phyloP scores from a whole-genome alignment of 2,888 invertebrate genomes.

The Argynnis bischoffii region DNA sequence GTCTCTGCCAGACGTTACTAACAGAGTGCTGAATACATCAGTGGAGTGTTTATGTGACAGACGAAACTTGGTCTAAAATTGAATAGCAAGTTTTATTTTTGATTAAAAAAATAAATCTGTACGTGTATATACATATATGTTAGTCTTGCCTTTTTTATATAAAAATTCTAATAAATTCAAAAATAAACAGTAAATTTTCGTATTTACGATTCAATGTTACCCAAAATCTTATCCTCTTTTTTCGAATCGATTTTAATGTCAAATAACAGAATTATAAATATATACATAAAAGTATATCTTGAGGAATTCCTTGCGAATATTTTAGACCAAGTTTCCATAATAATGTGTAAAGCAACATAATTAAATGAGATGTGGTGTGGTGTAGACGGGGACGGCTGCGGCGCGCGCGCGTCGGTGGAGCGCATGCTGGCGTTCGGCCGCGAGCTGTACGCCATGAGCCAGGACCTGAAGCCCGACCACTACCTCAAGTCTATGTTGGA shows the following conservation, averaged over 20 bases:
- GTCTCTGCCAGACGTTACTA: constrained; percentile 20
- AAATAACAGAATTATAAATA: no score
- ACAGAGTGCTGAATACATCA: constrained; percentile 13
- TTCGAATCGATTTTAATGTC: no score
- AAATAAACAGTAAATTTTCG: no score
- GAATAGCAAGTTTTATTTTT: background rate
- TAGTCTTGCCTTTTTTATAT: no score
- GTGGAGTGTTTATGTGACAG: background rate
- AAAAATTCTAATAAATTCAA: no score
- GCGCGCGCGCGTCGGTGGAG: constrained; percentile 92
- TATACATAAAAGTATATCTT: no score
- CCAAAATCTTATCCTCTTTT: background rate
- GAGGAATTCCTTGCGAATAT: background rate
- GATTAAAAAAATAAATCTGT: no score
- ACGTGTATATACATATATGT: no score
- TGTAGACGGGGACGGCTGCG: constrained; percentile 82
- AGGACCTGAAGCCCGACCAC: constrained; percentile 88
- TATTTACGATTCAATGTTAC: no score
- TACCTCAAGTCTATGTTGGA: constrained; percentile 95
- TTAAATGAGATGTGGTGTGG: background rate
- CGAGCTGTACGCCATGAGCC: constrained; percentile 95
- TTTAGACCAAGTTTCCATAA: constrained; percentile 20
- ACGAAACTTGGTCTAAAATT: constrained; percentile 23
- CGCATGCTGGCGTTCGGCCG: constrained; percentile 97
- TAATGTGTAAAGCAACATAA: background rate